Conservation (phyloP, 1,140 invertebrate species). For the Trichomalopsis sarcophagae region DNA sequence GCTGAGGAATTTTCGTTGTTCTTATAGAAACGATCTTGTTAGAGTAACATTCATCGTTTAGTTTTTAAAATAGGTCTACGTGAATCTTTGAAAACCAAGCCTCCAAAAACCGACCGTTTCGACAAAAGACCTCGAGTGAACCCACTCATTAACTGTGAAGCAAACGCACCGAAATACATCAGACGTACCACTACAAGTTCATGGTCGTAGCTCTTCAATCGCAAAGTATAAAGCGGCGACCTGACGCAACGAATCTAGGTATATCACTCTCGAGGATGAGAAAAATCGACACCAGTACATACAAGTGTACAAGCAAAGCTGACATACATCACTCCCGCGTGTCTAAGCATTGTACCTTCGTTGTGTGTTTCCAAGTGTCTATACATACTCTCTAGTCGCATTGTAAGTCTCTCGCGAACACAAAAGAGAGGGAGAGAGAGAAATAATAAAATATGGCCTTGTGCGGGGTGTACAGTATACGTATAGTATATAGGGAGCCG, state of each 20-base stretch:
- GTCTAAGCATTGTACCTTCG: neutral
- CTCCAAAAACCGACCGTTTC: neutral
- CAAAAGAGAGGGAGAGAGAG: conserved; percentile 21
- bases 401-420: neutral
- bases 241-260: neutral
- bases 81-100: no score
- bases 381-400: no score
- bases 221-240: neutral
- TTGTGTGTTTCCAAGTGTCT: neutral
- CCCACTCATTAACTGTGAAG: neutral
- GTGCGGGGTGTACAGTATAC: conserved; percentile 4
- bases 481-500: neutral
- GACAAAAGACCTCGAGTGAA: neutral
- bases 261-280: neutral
- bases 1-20: neutral
- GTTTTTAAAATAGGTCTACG: no score
- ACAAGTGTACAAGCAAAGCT: neutral
- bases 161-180: neutral
- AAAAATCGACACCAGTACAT: neutral
- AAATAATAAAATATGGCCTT: conserved; percentile 45
- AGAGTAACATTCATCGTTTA: no score
- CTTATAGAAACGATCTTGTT: no score
- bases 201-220: neutral
- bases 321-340: neutral
- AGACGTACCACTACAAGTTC: neutral